These are phyloP conservation scores for Ypsolopha sequella DNA, from an alignment of 2,888 invertebrate species.

Conservation along the genomic window DNA sequence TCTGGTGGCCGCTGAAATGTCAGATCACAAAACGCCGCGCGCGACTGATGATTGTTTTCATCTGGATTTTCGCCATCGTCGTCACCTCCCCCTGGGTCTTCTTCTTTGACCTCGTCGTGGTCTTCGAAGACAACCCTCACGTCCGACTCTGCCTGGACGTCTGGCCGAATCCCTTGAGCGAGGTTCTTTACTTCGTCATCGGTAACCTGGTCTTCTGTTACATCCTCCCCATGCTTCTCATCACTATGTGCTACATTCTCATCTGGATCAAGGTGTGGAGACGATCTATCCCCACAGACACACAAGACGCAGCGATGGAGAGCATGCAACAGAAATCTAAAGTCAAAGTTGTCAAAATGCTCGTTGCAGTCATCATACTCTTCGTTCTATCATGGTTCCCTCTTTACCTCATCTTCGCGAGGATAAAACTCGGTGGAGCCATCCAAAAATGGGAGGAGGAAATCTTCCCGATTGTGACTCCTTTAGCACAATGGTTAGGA, in stretches of 20 bases:
- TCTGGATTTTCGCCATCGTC: conserved; percentile 89
- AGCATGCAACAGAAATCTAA: conserved; percentile 95
- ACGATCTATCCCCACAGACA: conserved; percentile 89
- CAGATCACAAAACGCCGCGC: conserved; percentile 92
- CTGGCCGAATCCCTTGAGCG: conserved; percentile 88
- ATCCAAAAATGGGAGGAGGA: conserved; percentile 84
- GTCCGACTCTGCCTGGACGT: conserved; percentile 83
- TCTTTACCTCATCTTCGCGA: conserved; percentile 88
- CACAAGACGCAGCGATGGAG: conserved; percentile 92
- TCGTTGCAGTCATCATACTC: conserved; percentile 92
- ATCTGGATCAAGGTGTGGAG: conserved; percentile 94
- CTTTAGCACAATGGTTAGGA: conserved; percentile 93
- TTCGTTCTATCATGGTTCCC: conserved; percentile 96
- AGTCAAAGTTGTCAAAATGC: conserved; percentile 95
- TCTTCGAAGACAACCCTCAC: conserved; percentile 81
- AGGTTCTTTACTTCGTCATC: conserved; percentile 87
- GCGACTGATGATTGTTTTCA: conserved; percentile 87
- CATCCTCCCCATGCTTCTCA: conserved; percentile 90
- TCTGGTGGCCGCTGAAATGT: conserved; percentile 93
- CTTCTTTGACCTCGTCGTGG: conserved; percentile 85
- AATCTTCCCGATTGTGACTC: conserved; percentile 83
- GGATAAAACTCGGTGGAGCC: conserved; percentile 85
- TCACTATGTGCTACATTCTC: conserved; percentile 91
- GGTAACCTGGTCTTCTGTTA: conserved; percentile 92
- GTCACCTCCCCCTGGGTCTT: conserved; percentile 93